Evolutionary conservation across 2,888 invertebrate species (phyloP).

Genomic region (Meiosimyza decipiens): DNA sequence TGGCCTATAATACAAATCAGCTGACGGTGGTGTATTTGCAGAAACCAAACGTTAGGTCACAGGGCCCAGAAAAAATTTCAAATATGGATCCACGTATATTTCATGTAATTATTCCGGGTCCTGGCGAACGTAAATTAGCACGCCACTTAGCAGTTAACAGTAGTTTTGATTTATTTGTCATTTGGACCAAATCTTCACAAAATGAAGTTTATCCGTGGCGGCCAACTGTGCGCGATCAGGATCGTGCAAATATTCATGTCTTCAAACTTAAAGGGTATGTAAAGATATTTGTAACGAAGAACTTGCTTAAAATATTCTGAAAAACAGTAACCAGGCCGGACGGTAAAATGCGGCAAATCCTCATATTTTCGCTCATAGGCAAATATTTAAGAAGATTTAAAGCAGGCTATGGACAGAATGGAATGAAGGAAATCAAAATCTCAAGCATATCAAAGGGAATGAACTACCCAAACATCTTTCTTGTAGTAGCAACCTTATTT

Average conservation of each 20-base stretch:
- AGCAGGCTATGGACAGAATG: too few species aligned
- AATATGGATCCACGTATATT: constrained; percentile 76
- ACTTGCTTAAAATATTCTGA: too few species aligned
- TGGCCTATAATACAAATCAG: constrained; percentile 77
- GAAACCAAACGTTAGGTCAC: constrained; percentile 69
- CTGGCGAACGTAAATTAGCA: constrained; percentile 60
- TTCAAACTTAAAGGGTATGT: constrained; percentile 78
- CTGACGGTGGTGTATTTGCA: constrained; percentile 77
- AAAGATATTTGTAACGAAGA: too few species aligned
- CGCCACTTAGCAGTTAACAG: constrained; percentile 64
- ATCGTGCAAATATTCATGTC: constrained; percentile 88
- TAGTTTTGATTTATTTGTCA: constrained; percentile 71
- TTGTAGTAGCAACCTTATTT: too few species aligned
- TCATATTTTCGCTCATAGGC: too few species aligned
- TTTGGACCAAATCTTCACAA: constrained; percentile 87
- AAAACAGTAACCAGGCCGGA: too few species aligned
- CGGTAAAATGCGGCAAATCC: too few species aligned
- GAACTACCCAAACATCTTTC: too few species aligned
- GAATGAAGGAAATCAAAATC: too few species aligned
- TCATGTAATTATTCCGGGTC: constrained; percentile 68
- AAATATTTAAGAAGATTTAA: too few species aligned
- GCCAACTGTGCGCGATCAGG: constrained; percentile 83
- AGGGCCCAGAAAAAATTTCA: constrained; percentile 72
- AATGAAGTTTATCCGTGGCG: constrained; percentile 95
- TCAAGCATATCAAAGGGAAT: too few species aligned